phyloP scores from a whole-genome alignment of 2,888 invertebrate genomes.

The Lithosia quadra region DNA sequence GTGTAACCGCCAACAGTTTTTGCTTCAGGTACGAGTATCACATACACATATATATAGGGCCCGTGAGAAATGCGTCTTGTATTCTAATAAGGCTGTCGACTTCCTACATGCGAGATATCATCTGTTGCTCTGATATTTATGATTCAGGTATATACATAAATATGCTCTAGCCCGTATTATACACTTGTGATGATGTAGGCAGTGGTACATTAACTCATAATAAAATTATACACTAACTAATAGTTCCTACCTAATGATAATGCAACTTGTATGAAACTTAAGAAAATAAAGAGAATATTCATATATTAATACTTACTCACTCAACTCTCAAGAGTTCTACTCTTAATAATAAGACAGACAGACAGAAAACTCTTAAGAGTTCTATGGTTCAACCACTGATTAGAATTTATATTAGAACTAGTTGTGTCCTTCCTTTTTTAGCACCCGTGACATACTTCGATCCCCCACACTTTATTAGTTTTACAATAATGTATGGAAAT shows the following conservation, averaged over 20 bases:
- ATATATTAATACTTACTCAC: not conserved
- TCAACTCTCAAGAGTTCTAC: not conserved
- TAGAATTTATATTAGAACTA: no score
- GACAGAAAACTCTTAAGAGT: no score
- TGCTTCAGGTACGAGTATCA: constrained; percentile 50
- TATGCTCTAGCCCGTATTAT: not conserved
- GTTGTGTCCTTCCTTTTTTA: no score
- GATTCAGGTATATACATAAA: not conserved
- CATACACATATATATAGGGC: constrained; percentile 45
- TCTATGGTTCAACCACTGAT: no score
- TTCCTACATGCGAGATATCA: constrained; percentile 35
- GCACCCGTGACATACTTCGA: no score
- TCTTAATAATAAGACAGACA: no score
- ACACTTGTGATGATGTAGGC: not conserved
- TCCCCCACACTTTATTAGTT: no score
- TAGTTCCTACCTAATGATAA: not conserved
- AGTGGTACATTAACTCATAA: not conserved
- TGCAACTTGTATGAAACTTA: not conserved
- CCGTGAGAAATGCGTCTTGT: constrained; percentile 69
- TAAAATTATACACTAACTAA: not conserved
- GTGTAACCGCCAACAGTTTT: constrained; percentile 58
- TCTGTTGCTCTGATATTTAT: constrained; percentile 21
- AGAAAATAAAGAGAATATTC: not conserved
- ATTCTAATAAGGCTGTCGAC: constrained; percentile 64
- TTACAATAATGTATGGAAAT: no score